These are phyloP conservation scores for Carcinoscorpius rotundicauda DNA, from an alignment of 1,140 invertebrate species.

Conservation along the genomic window DNA sequence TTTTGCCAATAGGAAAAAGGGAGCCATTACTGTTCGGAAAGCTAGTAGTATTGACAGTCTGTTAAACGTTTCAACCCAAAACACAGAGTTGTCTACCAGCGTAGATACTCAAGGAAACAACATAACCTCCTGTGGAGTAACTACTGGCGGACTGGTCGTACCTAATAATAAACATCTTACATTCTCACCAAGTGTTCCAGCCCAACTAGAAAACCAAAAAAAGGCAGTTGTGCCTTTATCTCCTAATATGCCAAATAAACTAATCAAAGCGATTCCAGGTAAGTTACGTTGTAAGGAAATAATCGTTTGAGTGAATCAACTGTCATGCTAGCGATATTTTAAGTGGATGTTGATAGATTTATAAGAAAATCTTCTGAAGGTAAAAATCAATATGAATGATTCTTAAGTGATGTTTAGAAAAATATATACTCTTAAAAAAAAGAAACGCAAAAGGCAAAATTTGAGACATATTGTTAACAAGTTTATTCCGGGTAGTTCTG, in stretches of 20 bases:
- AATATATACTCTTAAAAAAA: too few species aligned
- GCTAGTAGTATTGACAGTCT: conserved; percentile 28
- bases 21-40: conserved; percentile 9
- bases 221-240: conserved; percentile 20
- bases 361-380: background rate
- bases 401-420: background rate
- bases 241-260: conserved; percentile 18
- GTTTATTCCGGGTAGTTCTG: too few species aligned
- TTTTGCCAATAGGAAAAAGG: too few species aligned
- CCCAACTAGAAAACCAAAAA: conserved; percentile 23
- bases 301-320: background rate
- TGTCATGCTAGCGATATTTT: background rate
- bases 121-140: background rate
- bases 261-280: conserved; percentile 10
- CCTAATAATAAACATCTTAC: conserved; percentile 11
- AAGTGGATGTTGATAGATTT: background rate
- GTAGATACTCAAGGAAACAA: background rate
- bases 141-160: background rate
- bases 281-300: background rate
- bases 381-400: background rate
- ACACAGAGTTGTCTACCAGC: conserved; percentile 7
- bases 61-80: conserved; percentile 18
- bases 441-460: too few species aligned
- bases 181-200: conserved; percentile 14
- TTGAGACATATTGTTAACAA: too few species aligned